Percentiles rank a stretch among this genome's conserved stretches.
Conservation (phyloP, 2,888 invertebrate species). For the Melinaea marsaeus region DNA sequence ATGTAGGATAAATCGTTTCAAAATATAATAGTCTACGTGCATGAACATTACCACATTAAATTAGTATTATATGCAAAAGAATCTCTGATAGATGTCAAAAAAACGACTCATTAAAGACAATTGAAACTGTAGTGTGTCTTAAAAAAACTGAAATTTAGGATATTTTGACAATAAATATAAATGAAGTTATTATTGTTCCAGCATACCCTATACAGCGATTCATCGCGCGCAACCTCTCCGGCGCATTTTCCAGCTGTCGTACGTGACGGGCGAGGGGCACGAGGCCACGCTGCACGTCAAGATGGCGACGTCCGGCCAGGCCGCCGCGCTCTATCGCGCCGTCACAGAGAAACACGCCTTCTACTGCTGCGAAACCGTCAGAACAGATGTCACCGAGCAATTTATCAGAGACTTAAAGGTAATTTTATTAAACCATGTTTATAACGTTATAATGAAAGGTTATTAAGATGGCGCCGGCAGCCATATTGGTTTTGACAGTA, state of each 20-base stretch:
- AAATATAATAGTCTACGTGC: too few species aligned
- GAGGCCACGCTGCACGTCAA: slow-evolving; percentile 86
- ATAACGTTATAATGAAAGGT: not conserved
- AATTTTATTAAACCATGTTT: slow-evolving; percentile 19
- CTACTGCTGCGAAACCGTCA: slow-evolving; percentile 94
- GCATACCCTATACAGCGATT: slow-evolving; percentile 89
- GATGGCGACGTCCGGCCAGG: slow-evolving; percentile 87
- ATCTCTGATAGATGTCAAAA: too few species aligned
- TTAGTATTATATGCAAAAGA: too few species aligned
- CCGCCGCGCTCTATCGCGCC: slow-evolving; percentile 89
- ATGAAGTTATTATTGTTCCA: slow-evolving; percentile 47
- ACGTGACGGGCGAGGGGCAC: slow-evolving; percentile 82
- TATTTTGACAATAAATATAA: not conserved
- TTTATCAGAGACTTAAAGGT: slow-evolving; percentile 92
- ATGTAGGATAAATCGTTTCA: too few species aligned
- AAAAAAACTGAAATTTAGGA: not conserved
- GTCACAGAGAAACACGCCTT: slow-evolving; percentile 95
- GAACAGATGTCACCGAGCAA: slow-evolving; percentile 91
- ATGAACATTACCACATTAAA: too few species aligned
- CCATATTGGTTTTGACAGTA: too few species aligned
- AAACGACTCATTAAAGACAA: too few species aligned
- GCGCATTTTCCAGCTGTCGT: slow-evolving; percentile 85
- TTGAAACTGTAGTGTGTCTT: too few species aligned
- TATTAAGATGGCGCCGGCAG: too few species aligned
- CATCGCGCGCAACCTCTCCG: slow-evolving; percentile 87